phyloP scores from a whole-genome alignment of 2,113 vertebrate species.

The Scatophagus argus region DNA sequence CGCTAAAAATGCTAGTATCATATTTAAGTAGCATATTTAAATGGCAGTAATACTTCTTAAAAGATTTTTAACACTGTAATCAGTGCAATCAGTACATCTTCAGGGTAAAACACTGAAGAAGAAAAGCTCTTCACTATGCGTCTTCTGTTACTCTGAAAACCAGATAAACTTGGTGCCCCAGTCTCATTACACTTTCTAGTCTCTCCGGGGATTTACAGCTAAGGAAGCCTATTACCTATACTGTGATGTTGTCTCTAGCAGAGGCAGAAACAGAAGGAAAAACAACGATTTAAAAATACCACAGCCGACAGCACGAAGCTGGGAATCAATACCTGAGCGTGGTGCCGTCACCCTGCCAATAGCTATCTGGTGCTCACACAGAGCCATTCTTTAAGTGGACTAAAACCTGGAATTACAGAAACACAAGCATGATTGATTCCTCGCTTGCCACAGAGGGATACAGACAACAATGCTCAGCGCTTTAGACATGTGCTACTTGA shows the following conservation, averaged over 20 bases:
- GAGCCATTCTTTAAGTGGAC: conserved; percentile 57
- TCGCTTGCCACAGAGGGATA: conserved; percentile 25
- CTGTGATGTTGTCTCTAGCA: conserved; percentile 7
- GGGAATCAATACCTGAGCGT: conserved; percentile 60
- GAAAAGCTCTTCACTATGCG: neutral
- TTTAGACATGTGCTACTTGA: conserved; percentile 41
- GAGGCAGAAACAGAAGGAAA: conserved; percentile 27
- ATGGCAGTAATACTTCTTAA: neutral
- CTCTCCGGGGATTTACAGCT: conserved; percentile 7
- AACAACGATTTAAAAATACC: conserved; percentile 57
- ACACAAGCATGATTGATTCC: conserved; percentile 66
- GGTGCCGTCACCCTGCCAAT: conserved; percentile 29
- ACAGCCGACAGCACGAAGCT: conserved; percentile 52
- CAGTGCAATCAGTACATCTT: neutral
- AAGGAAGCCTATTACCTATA: conserved; percentile 9
- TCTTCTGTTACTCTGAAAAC: neutral
- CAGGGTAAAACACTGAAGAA: neutral
- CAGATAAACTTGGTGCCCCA: neutral
- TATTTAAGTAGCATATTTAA: conserved; percentile 6
- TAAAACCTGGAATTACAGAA: conserved; percentile 61
- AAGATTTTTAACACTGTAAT: conserved; percentile 4
- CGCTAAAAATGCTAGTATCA: conserved; percentile 12
- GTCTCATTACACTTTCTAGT: conserved; percentile 26
- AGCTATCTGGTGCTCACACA: conserved; percentile 27
- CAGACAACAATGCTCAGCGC: conserved; percentile 43